Conservation (phyloP, 2,888 invertebrate species). For the Lepidocyrtoides sp. region DNA sequence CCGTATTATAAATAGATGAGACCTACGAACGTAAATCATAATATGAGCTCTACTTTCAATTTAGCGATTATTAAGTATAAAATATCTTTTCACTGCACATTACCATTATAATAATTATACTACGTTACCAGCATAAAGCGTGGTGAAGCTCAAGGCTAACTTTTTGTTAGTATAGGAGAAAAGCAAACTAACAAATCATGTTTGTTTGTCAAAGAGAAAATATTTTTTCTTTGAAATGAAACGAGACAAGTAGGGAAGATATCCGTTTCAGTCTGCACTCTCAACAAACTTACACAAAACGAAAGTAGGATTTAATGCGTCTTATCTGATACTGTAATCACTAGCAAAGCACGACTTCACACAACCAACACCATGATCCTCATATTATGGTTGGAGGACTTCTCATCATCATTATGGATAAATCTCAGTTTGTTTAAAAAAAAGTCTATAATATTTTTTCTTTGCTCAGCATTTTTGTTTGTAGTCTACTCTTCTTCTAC, state of each 20-base stretch:
- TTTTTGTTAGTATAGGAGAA: conserved; percentile 20
- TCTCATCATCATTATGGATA: conserved; percentile 21
- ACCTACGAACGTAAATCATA: no score
- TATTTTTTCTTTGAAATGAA: conserved; percentile 17
- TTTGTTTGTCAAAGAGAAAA: conserved; percentile 36
- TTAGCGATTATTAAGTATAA: no score
- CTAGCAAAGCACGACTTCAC: conserved; percentile 62
- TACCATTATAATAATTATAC: no score
- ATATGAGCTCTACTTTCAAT: no score
- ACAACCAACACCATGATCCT: conserved; percentile 9
- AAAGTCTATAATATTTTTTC: not conserved
- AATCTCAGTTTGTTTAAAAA: conserved; percentile 1
- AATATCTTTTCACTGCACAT: no score
- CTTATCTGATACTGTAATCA: conserved; percentile 59
- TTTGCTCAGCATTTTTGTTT: conserved; percentile 48
- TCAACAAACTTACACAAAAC: not conserved
- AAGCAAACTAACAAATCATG: conserved; percentile 37
- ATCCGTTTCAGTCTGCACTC: conserved; percentile 28
- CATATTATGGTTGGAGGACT: not conserved
- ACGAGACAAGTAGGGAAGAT: conserved; percentile 5
- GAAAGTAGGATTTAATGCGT: conserved; percentile 34
- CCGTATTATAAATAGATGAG: no score
- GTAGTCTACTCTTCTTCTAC: no score
- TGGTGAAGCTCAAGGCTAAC: not conserved
- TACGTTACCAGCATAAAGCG: no score